These are phyloP conservation scores for Monodelphis domestica DNA, from an alignment of 2,797 vertebrate genomes.

Conservation along the genomic window DNA sequence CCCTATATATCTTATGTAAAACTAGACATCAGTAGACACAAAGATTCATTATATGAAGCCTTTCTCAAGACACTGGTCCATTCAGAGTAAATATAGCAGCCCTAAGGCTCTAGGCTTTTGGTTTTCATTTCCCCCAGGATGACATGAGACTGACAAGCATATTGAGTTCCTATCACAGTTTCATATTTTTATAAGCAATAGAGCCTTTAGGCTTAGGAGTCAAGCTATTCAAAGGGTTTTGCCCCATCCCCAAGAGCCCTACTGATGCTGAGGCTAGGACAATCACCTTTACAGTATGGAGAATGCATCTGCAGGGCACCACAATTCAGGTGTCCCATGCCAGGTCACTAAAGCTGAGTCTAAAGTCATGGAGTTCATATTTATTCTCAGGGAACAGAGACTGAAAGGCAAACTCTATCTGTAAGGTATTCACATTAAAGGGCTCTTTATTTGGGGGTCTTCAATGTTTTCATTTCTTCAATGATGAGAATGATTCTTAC, in stretches of 20 bases:
- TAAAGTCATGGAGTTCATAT: slow-evolving; percentile 93
- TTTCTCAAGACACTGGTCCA: neutral
- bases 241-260: slow-evolving; percentile 95
- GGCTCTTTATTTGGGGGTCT: slow-evolving; percentile 74
- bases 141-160: slow-evolving; percentile 91
- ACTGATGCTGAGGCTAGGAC: slow-evolving; percentile 92
- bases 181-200: slow-evolving; percentile 38
- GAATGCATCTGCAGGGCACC: slow-evolving; percentile 93
- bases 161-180: slow-evolving; percentile 94
- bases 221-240: slow-evolving; percentile 78
- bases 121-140: neutral
- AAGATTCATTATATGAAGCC: neutral
- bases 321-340: slow-evolving; percentile 97
- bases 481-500: slow-evolving; percentile 69
- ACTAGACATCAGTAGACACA: neutral
- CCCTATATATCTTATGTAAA: neutral
- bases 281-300: slow-evolving; percentile 93
- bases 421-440: slow-evolving; percentile 66
- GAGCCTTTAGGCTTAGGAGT: neutral
- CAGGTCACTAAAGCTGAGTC: slow-evolving; percentile 93
- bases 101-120: neutral
- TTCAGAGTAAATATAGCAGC: neutral
- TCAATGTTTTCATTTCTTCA: slow-evolving; percentile 81
- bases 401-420: too few species aligned
- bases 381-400: slow-evolving; percentile 88